Evolutionary conservation across 2,113 vertebrate species (phyloP), one percentile per base, ranked within the genome.

Genomic region (Osmerus mordax): DNA sequence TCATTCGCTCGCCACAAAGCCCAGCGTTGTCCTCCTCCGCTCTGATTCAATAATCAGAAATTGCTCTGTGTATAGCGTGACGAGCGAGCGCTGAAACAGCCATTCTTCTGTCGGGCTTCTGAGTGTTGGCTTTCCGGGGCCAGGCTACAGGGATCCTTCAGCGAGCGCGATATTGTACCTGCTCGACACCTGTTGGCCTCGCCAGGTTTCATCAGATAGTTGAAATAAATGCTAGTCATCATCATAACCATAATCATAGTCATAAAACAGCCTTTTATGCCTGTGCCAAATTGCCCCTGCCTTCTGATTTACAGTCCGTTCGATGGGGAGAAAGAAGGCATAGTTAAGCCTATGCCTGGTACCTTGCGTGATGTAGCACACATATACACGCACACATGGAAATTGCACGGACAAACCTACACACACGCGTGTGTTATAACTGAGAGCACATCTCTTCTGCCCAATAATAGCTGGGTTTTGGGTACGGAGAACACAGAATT

Each of bases 151-250:
- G 81, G 80, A 91, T 92, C 91, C 88, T 86, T 92, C 91, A 93
- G 83, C 91, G 60, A 70, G 84, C 73, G 19, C 55, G 75, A 89
- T 90, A 91, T 90, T 91, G 88, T 84, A 86, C 80, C 84, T 89
- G 80, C 85, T 85, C 80, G 78, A 88, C 91, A 92, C 90, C 91
- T 92, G 91, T 89, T 90, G 76, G 86, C 82, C 86, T 84, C 81
- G 74, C 75, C 56, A 58, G 79, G 75, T 88, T 90, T 88, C 86
- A 91, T 91, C 90, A 88, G 87, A 88, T 90, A 89, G 89, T 88
- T 87, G 83, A 88, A 86, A 90, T 88, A 91, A 90, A 91, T 89
- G 87, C 86, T 80, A 85, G 84, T 90, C 88, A 91, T 92, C 88
- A 89, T 88, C 88, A 88, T 88, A 88, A 87, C 83, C 87, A 86